Conservation (phyloP, 1,140 invertebrate species). For the Drosophila orosa region DNA sequence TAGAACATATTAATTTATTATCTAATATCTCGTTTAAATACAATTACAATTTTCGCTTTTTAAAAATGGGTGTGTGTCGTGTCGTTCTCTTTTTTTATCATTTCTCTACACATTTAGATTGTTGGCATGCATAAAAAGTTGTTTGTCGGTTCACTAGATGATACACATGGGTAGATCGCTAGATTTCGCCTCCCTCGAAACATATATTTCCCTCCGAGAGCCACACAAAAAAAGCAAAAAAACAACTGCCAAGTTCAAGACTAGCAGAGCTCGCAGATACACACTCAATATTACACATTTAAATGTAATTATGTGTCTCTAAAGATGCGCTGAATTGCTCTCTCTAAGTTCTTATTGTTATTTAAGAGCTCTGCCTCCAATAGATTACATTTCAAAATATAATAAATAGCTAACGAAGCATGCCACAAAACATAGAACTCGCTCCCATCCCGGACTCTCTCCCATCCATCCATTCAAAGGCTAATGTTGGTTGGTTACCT, state of each 20-base stretch:
- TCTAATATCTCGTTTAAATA: slow-evolving; percentile 77
- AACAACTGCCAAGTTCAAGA: not conserved
- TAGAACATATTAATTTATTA: slow-evolving; percentile 83
- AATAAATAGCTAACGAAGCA: slow-evolving; percentile 28
- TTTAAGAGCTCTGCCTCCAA: not conserved
- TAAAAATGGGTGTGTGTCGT: slow-evolving; percentile 61
- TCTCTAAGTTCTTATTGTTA: too few species aligned
- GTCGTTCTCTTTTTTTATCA: slow-evolving; percentile 41
- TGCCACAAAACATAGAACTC: slow-evolving; percentile 6
- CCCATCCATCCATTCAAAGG: slow-evolving; percentile 17
- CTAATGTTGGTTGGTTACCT: slow-evolving; percentile 37
- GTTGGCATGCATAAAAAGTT: slow-evolving; percentile 78
- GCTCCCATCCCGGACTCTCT: not conserved
- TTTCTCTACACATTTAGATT: slow-evolving; percentile 80
- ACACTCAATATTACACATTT: too few species aligned
- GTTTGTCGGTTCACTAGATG: slow-evolving; percentile 43
- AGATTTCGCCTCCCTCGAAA: slow-evolving; percentile 21
- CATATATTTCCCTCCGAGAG: slow-evolving; percentile 6
- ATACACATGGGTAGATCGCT: slow-evolving; percentile 33
- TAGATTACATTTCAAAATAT: not conserved
- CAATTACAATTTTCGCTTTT: slow-evolving; percentile 74
- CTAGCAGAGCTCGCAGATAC: not conserved
- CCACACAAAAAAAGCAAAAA: slow-evolving; percentile 11
- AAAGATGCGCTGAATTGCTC: too few species aligned
- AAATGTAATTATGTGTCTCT: too few species aligned